Evolutionary conservation across 1,140 invertebrate genomes (phyloP).

Genomic region (Sycophaga agraensis): DNA sequence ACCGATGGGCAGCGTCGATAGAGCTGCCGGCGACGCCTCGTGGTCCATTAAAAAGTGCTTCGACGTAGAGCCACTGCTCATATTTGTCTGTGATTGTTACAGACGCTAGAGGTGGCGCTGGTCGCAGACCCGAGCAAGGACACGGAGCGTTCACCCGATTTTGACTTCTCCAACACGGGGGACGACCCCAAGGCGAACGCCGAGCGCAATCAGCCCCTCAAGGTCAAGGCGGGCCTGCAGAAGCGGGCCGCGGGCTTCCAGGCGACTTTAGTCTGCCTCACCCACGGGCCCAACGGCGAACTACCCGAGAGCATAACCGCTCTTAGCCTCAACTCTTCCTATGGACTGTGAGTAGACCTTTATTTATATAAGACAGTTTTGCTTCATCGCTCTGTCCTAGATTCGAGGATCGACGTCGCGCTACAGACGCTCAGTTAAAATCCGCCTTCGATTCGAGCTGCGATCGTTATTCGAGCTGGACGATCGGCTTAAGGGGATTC

Average conservation of each 20-base stretch:
- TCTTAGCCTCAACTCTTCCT: conserved; percentile 91
- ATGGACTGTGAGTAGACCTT: conserved; percentile 83
- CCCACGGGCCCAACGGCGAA: conserved; percentile 77
- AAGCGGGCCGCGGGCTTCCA: conserved; percentile 91
- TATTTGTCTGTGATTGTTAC: conserved; percentile 36
- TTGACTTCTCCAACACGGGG: conserved; percentile 70
- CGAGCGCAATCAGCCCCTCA: conserved; percentile 62
- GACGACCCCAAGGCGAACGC: conserved; percentile 50
- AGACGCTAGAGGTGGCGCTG: conserved; percentile 87
- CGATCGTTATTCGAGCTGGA: too few relatives aligned
- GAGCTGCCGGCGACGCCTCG: too few relatives aligned
- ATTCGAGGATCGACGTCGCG: too few relatives aligned
- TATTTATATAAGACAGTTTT: too few relatives aligned
- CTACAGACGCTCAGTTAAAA: too few relatives aligned
- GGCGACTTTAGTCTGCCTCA: conserved; percentile 90
- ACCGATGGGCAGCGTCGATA: too few relatives aligned
- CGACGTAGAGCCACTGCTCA: too few relatives aligned
- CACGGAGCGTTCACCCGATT: conserved; percentile 75
- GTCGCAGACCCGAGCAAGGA: conserved; percentile 81
- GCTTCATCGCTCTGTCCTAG: too few relatives aligned
- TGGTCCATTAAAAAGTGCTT: too few relatives aligned
- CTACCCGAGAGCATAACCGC: conserved; percentile 82
- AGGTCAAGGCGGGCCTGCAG: conserved; percentile 74
- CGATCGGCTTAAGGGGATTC: too few relatives aligned
- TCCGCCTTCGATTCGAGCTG: too few relatives aligned